Evolutionary conservation across 2,797 vertebrate genomes (phyloP), one percentile per base, ranked within the genome.

Genomic region (Aythya fuligula): DNA sequence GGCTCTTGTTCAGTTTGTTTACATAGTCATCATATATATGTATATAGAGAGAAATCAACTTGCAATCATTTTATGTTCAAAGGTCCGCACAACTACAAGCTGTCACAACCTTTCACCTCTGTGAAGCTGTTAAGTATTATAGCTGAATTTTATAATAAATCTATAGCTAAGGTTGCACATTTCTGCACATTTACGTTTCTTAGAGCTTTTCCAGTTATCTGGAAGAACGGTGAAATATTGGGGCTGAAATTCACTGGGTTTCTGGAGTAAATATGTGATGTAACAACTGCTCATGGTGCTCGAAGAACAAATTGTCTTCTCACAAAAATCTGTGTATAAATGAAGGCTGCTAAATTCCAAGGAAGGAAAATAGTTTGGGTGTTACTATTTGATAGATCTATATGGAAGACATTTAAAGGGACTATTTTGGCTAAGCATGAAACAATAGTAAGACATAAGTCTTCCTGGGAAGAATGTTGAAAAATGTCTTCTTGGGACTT

Each of bases 341-440:
- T 69, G 72, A 87, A 84, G 32, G 58, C 16, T 75, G 25, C 73
- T 89, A 47, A 60, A 81, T 80, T 78, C 22, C 13, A 75, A 91
- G 66, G n/a, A 89, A 87, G 62, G 79, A 79, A 91, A 84, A 53
- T 9, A 58, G 15, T 62, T 86, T 78, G 60, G n/a, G 25, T 88
- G 73, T 81, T 91, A 53, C 20, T 86, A 57, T 66, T 72, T 70
- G 62, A 58, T 61, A 90, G 53, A 64, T 51, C 34, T 22, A 2
- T 25, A 38, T 0, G 22, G 66, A 90, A 94, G 60, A 34, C 56
- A 61, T 92, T 90, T 91, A 65, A 65, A 87, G 88, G 22, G 13
- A 45, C 47, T 84, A 6, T 91, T 94, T 93, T 94, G 91, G 82
- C 73, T 92, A 53, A 86, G 25, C 51, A 81, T 81, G 65, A 94